Evolutionary conservation across 1,140 invertebrate genomes (phyloP), one percentile per base, ranked within the genome.

Genomic region (Polypedilum pembai): DNA sequence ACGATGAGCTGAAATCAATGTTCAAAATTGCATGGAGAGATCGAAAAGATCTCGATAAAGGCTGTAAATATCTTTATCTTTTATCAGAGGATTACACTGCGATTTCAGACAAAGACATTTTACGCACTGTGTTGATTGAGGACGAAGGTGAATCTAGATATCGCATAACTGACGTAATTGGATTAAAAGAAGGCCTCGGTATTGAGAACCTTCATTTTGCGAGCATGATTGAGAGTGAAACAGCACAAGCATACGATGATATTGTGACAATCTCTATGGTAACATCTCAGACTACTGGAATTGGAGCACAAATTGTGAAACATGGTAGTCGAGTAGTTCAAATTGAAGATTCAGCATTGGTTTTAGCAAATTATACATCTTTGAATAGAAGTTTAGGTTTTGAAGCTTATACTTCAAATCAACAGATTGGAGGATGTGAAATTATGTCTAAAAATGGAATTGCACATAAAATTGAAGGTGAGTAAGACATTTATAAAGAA

Each of bases 381-480:
- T 84, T 99, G 0, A 99, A 99, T 83, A 97, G 98, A 85, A 82
- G 95, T 20, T 83, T 97, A 10, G 95, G 95, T 0, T 87, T 93
- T 12, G 92, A 96, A 80, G 96, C 99, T 0, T 99, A 99, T 83
- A 96, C 97, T 0, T 98, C 95, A 69, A 99, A 99, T 84, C 98
- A 96, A 83, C 98, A 99, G 83, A 84, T 99, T 1, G 96, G 96
- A 74, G 96, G 96, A 66, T 89, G 94, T 75, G 94, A 98, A 84
- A 98, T 99, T 72, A 99, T 98, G 95, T 90, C 94, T 85, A 94
- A 96, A 77, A 98, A 99, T 82, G 98, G 97, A 21, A 90, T 99
- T 1, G 91, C 96, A 0, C 97, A 99, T 83, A 91, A 92, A 40
- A 94, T 93, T 0, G 96, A 92, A 75, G 82, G 88, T 21, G 87